Conservation (phyloP, 2,113 vertebrate genomes). For the Hyla sarda region DNA sequence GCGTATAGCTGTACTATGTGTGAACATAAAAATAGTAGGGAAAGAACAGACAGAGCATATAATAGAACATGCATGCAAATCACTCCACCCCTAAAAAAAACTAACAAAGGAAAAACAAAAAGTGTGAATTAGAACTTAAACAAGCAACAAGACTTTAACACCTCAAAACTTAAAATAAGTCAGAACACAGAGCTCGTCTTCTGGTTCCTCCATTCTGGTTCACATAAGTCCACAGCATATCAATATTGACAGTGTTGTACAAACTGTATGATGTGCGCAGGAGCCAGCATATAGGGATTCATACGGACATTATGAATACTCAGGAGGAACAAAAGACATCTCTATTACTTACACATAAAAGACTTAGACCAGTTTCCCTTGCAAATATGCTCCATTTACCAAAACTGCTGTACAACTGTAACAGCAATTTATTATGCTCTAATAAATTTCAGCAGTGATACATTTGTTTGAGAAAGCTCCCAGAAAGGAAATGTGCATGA, state of each 20-base stretch:
- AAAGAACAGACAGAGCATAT: too few relatives aligned
- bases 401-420: conserved; percentile 38
- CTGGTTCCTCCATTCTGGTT: neutral
- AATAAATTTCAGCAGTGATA: conserved; percentile 47
- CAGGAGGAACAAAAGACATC: conserved; percentile 11
- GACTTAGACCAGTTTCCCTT: conserved; percentile 35
- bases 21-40: too few relatives aligned
- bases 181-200: too few relatives aligned
- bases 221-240: neutral
- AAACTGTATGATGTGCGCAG: neutral
- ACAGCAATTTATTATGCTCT: conserved; percentile 51
- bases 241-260: neutral
- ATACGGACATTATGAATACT: neutral
- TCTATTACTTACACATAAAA: conserved; percentile 28
- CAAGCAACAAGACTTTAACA: neutral
- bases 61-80: too few relatives aligned
- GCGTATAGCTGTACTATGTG: too few relatives aligned
- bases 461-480: conserved; percentile 25
- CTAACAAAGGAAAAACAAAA: too few relatives aligned
- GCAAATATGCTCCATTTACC: conserved; percentile 42
- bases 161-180: too few relatives aligned
- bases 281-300: neutral
- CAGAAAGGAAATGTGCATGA: conserved; percentile 13
- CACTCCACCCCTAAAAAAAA: too few relatives aligned
- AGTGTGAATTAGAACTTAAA: neutral